phyloP scores from a whole-genome alignment of 2,113 vertebrate genomes.

The Seriola rivoliana region DNA sequence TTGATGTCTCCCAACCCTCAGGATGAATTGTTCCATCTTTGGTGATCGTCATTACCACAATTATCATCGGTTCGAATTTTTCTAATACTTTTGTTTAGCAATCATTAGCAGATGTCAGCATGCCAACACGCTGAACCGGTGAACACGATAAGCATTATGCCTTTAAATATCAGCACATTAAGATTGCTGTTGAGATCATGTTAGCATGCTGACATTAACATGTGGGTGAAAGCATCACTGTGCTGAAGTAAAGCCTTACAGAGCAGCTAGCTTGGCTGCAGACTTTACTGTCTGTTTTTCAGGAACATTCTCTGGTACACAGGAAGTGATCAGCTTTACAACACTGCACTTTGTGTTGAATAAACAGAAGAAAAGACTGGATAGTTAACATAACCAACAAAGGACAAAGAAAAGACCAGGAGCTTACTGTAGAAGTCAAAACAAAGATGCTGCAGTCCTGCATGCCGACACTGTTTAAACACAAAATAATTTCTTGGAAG shows the following conservation, averaged over 20 bases:
- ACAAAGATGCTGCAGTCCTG: background rate
- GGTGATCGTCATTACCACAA: too few relatives aligned
- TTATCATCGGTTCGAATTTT: background rate
- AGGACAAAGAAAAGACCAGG: constrained; percentile 5
- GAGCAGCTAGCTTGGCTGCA: background rate
- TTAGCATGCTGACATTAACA: background rate
- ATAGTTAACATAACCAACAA: background rate
- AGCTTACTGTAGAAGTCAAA: constrained; percentile 4
- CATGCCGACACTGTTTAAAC: constrained; percentile 11
- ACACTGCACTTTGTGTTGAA: background rate
- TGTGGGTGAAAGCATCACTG: background rate
- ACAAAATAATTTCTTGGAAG: constrained; percentile 8
- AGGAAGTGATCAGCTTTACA: background rate
- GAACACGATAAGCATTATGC: background rate
- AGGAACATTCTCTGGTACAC: background rate
- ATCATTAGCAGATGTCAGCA: background rate
- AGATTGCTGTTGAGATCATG: background rate
- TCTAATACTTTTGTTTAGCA: background rate
- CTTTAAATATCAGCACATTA: background rate
- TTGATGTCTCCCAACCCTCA: background rate
- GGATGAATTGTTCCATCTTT: background rate
- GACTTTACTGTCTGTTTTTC: background rate
- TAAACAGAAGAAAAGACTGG: background rate
- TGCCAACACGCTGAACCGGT: background rate
- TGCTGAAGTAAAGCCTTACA: background rate